These are phyloP conservation scores for Etia nguti DNA, from an alignment of 2,113 vertebrate species.

Conservation along the genomic window DNA sequence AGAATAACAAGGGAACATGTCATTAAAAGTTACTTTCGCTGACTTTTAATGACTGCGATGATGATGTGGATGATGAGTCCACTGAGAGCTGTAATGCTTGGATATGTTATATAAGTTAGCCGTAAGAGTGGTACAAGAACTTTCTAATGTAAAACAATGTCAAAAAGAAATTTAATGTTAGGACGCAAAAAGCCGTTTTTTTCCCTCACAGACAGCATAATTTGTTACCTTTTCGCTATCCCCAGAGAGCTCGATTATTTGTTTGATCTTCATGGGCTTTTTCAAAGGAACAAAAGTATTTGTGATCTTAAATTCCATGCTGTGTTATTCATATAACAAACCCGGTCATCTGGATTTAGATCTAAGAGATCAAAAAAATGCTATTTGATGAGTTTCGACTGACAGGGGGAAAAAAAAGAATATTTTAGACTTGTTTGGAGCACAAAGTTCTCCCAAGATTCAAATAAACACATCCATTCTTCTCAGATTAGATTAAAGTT, in stretches of 20 bases:
- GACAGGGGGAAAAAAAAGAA: background rate
- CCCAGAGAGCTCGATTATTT: background rate
- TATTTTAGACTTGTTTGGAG: background rate
- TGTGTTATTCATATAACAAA: background rate
- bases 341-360: slow-evolving; percentile 2
- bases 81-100: slow-evolving; percentile 28
- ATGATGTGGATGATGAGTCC: slow-evolving; percentile 31
- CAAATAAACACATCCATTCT: background rate
- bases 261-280: slow-evolving; percentile 26
- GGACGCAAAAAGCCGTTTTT: background rate
- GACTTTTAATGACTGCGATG: slow-evolving; percentile 60
- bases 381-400: background rate
- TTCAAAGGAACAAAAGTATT: slow-evolving; percentile 25
- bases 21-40: slow-evolving; percentile 58
- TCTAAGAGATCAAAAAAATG: slow-evolving; percentile 1
- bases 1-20: slow-evolving; percentile 41
- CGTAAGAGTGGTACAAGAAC: background rate
- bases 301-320: slow-evolving; percentile 1
- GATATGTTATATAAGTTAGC: slow-evolving; percentile 20
- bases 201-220: background rate
- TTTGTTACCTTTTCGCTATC: slow-evolving; percentile 24
- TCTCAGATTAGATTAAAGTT: background rate
- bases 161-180: background rate
- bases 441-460: background rate
- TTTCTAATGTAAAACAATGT: slow-evolving; percentile 11